phyloP scores from a whole-genome alignment of 2,113 vertebrate genomes.

The Lophochroa leadbeateri region DNA sequence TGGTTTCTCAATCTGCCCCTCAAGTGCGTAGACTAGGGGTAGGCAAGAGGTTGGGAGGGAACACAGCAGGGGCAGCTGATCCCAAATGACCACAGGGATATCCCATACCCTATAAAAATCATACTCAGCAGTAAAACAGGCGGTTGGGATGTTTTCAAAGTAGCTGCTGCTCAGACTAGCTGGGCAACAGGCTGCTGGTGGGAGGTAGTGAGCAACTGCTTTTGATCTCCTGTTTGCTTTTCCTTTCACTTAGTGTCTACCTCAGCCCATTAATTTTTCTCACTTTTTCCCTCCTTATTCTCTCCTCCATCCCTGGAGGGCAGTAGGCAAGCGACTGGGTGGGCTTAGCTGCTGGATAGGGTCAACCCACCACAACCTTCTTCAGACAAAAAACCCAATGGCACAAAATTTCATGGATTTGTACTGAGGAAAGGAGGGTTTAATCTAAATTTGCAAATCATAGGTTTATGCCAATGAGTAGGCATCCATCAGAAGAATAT shows the following conservation, averaged over 20 bases:
- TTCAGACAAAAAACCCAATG: too few species aligned
- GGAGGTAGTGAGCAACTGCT: not conserved
- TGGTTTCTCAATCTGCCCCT: not conserved
- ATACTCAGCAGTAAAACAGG: not conserved
- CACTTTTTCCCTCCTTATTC: too few species aligned
- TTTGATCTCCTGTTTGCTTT: not conserved
- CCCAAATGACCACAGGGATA: not conserved
- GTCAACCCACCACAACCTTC: too few species aligned
- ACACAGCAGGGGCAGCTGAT: not conserved
- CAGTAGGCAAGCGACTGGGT: too few species aligned
- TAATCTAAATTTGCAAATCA: too few species aligned
- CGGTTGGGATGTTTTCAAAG: not conserved
- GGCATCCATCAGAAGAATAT: too few species aligned
- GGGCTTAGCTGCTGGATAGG: too few species aligned
- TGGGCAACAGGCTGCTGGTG: not conserved
- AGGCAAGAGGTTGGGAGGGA: not conserved
- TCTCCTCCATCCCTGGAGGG: too few species aligned
- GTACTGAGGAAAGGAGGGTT: too few species aligned
- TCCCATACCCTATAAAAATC: not conserved
- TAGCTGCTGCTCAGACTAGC: not conserved
- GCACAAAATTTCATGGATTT: too few species aligned
- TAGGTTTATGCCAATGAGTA: too few species aligned
- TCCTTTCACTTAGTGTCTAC: not conserved
- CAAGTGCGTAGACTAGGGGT: not conserved
- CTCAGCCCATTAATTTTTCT: too few species aligned